Conservation (phyloP, 2,888 invertebrate genomes). For the Tenthredo mesomela region DNA sequence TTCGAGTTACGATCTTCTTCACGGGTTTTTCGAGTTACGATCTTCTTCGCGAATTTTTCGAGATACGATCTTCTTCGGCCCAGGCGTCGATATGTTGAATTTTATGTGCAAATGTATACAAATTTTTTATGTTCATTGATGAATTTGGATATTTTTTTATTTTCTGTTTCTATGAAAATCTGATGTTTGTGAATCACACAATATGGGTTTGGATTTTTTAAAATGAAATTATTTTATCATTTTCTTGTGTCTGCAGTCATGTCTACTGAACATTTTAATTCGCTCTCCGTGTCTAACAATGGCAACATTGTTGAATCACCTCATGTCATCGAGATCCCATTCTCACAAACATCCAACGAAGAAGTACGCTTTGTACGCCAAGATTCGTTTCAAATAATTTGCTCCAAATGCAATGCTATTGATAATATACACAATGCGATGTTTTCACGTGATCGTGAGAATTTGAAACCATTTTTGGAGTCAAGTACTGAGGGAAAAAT, state of each 20-base stretch:
- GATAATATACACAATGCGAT: slow-evolving; percentile 2
- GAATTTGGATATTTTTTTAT: no score
- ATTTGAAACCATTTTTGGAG: background rate
- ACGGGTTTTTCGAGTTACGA: no score
- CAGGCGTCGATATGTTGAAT: no score
- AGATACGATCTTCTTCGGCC: no score
- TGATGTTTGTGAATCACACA: slow-evolving; percentile 2
- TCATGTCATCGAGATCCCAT: background rate
- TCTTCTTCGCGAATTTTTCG: no score
- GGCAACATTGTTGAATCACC: background rate
- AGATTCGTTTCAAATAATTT: slow-evolving; percentile 4
- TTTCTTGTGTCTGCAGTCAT: slow-evolving; percentile 12
- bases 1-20: no score
- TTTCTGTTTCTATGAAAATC: slow-evolving; percentile 4
- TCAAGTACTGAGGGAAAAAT: slow-evolving; percentile 12
- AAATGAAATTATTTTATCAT: background rate
- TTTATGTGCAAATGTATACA: slow-evolving; percentile 12
- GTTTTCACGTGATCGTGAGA: background rate
- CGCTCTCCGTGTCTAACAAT: background rate
- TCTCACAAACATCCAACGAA: background rate
- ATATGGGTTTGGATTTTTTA: background rate
- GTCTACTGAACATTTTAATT: background rate
- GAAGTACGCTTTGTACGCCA: background rate
- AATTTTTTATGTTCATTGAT: slow-evolving; percentile 7
- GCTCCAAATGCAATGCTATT: background rate